Base-by-base conservation (phyloP, 2,113 vertebrate genomes). In the Grus americana region DNA sequence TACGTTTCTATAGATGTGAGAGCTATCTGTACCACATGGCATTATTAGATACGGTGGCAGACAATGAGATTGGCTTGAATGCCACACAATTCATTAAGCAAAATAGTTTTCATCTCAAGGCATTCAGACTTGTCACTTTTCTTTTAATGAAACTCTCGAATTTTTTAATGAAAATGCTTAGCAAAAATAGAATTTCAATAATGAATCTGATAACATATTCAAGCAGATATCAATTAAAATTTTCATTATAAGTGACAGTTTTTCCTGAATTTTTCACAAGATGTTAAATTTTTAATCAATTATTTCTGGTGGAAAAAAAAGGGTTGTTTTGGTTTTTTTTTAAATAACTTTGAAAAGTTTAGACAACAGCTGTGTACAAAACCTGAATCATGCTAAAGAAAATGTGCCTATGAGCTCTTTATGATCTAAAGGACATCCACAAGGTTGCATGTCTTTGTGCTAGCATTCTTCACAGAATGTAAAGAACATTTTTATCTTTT, bases 201-300 rank as follows among this genome's bases (percentile, higher is more conserved):
- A 95, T 86, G 86, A 86, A 74, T 65, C 2, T 14, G 47, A 61
- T 90, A 81, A 74, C 10, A 4, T 46, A 79, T 87, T 87, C 70
- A 82, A 96, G 81, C 44, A 94, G 63, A 75, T 93, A 95, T 94
- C 86, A 96, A 93, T 96, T 94, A 96, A 94, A 93, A 72, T 81
- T 91, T 74, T 92, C 85, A 92, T 94, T 94, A 84, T 40, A 71
- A 57, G 36, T 46, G 79, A 75, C 52, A 74, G 9, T 66, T 93
- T 92, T 92, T 71, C 63, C 63, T 96, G n/a, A 92, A 74, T 96
- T 92, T 96, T 97, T 95, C 55, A 83, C 47, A 71, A 80, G 95
- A 55, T 59, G 32, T 36, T 95, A 4, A 88, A 92, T 78, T 83
- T 94, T 92, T 96, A 92, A 94, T 75, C 38, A 27, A 27, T 81